Percentiles rank a stretch among this genome's conserved stretches.
These are phyloP conservation scores for Proterorhinus semilunaris DNA, from an alignment of 2,113 vertebrate genomes.

Conservation along the genomic window DNA sequence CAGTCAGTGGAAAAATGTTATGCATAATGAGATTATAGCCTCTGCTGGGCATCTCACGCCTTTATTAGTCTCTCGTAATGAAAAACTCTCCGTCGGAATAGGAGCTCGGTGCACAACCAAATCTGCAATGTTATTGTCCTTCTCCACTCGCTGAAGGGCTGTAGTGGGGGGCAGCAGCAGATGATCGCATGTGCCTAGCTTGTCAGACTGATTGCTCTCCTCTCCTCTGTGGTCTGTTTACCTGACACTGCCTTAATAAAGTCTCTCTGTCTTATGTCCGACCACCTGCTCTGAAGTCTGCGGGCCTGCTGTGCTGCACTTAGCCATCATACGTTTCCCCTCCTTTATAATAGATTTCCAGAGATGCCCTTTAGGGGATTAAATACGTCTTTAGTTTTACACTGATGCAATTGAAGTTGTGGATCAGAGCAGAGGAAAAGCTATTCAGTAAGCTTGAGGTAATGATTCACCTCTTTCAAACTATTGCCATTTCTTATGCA, in stretches of 20 bases:
- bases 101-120: slow-evolving; percentile 26
- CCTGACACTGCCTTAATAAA: slow-evolving; percentile 57
- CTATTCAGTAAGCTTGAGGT: slow-evolving; percentile 1
- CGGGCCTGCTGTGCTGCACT: slow-evolving; percentile 27
- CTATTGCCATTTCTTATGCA: neutral
- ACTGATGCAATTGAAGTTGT: slow-evolving; percentile 20
- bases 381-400: slow-evolving; percentile 29
- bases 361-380: slow-evolving; percentile 26
- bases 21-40: slow-evolving; percentile 63
- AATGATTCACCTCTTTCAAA: neutral
- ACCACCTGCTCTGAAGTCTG: slow-evolving; percentile 38
- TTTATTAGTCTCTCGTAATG: slow-evolving; percentile 44
- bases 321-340: slow-evolving; percentile 3
- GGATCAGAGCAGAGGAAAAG: slow-evolving; percentile 10
- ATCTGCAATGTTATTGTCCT: slow-evolving; percentile 22
- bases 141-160: slow-evolving; percentile 27
- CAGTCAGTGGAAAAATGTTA: slow-evolving; percentile 50
- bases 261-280: slow-evolving; percentile 20
- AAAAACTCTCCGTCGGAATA: slow-evolving; percentile 18
- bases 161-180: slow-evolving; percentile 44
- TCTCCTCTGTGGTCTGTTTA: slow-evolving; percentile 42
- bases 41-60: slow-evolving; percentile 39
- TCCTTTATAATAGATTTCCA: slow-evolving; percentile 25
- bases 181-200: slow-evolving; percentile 34
- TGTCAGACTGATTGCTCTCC: slow-evolving; percentile 50